These are phyloP conservation scores for Hippopotamus amphibius DNA, from an alignment of 2,113 vertebrate species.

Conservation along the genomic window DNA sequence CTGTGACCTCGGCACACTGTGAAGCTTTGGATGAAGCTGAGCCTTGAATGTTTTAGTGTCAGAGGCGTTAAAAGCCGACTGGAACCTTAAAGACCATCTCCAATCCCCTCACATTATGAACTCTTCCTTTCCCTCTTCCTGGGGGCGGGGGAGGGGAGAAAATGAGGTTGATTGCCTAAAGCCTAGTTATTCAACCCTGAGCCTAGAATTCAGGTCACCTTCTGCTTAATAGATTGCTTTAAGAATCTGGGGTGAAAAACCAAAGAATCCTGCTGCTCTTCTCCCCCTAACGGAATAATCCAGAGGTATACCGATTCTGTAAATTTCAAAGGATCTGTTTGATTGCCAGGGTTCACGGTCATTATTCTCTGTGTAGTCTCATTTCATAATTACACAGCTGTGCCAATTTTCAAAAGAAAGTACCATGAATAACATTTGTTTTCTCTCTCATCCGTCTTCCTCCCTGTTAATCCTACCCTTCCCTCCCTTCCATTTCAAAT, in stretches of 20 bases:
- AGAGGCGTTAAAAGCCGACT: not conserved
- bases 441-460: not conserved
- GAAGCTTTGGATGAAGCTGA: not conserved
- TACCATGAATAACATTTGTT: not conserved
- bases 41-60: not conserved
- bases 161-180: not conserved
- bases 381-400: not conserved
- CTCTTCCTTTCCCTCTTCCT: not conserved
- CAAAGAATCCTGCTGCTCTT: not conserved
- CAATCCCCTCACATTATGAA: not conserved
- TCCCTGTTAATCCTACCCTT: not conserved
- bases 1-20: not conserved
- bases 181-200: not conserved
- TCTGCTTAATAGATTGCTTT: slow-evolving; percentile 8
- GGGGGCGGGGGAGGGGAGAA: not conserved
- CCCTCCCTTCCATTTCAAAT: not conserved
- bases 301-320: not conserved
- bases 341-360: not conserved
- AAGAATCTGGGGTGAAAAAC: not conserved
- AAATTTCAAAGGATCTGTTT: not conserved
- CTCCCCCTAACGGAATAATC: not conserved
- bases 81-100: not conserved
- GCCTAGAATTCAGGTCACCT: not conserved
- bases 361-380: not conserved
- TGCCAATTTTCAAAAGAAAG: not conserved